phyloP scores from a whole-genome alignment of 2,797 vertebrate genomes.

The Oryzias sinensis region DNA sequence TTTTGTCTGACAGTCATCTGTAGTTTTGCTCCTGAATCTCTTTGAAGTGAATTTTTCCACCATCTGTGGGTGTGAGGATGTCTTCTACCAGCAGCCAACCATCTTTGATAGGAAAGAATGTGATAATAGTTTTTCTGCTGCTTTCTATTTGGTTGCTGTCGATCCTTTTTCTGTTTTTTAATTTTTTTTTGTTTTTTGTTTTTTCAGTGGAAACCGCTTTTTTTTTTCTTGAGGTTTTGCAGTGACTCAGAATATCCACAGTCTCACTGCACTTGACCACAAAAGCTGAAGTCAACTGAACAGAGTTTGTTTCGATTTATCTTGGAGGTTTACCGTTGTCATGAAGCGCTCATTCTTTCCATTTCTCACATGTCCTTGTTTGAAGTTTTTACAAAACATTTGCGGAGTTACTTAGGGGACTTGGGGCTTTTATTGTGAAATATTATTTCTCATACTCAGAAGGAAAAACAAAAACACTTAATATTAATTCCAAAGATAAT shows the following conservation, averaged over 20 bases:
- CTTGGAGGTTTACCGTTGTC: background rate
- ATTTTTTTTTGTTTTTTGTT: background rate
- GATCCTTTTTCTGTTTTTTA: background rate
- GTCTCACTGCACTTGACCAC: background rate
- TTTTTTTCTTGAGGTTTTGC: background rate
- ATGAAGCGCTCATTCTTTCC: constrained; percentile 22
- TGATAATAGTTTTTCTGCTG: constrained; percentile 3
- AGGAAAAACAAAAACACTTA: no score
- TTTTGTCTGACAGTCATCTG: background rate
- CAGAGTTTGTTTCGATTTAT: background rate
- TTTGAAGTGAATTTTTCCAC: constrained; percentile 13
- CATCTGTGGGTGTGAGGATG: background rate
- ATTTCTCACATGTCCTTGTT: constrained; percentile 7
- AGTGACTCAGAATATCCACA: constrained; percentile 15
- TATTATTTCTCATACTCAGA: no score
- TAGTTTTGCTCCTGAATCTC: background rate
- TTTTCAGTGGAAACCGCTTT: background rate
- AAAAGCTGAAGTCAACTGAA: constrained; percentile 12
- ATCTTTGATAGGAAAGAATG: constrained; percentile 22
- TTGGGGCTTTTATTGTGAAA: no score
- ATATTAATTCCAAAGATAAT: no score
- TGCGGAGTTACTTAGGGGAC: no score
- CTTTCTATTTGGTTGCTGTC: background rate
- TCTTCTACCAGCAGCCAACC: constrained; percentile 1
- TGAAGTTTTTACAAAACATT: no score